These are phyloP conservation scores for Oopsacas minuta DNA, from an alignment of 37 sponge, comb jelly and placozoan genomes.

Conservation along the genomic window DNA sequence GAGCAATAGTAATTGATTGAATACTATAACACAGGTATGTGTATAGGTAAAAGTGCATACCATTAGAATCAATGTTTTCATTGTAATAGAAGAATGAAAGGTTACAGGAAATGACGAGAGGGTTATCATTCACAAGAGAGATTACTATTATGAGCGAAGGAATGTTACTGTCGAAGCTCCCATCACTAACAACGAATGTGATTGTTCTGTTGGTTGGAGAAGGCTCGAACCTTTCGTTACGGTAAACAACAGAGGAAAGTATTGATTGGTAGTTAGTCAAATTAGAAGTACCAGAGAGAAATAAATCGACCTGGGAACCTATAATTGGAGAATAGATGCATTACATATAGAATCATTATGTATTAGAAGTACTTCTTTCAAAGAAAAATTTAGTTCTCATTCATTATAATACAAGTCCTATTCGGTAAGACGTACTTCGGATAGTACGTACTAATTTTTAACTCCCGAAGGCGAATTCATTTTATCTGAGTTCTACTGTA, in stretches of 20 bases:
- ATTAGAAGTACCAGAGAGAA: slow-evolving; percentile 1
- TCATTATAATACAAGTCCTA: no score
- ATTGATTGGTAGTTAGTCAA: not conserved
- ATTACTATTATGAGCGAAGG: not conserved
- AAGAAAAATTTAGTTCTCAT: no score
- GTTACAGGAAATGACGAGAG: not conserved
- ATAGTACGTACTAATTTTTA: no score
- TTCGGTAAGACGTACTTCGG: no score
- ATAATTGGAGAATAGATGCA: no score
- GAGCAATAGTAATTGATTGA: no score
- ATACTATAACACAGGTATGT: no score
- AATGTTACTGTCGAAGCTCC: not conserved
- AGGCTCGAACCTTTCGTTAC: not conserved
- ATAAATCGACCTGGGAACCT: not conserved
- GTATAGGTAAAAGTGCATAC: no score
- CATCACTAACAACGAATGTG: not conserved
- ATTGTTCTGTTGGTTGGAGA: not conserved
- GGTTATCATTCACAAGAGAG: not conserved
- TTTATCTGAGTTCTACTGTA: no score
- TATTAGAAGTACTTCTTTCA: no score
- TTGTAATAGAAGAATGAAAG: not conserved
- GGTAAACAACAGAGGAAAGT: not conserved
- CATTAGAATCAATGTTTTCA: not conserved
- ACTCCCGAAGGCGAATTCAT: no score
- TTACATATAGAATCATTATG: no score